Base-by-base conservation (phyloP, 2,113 vertebrate genomes). In the Nycticryphes semicollaris region DNA sequence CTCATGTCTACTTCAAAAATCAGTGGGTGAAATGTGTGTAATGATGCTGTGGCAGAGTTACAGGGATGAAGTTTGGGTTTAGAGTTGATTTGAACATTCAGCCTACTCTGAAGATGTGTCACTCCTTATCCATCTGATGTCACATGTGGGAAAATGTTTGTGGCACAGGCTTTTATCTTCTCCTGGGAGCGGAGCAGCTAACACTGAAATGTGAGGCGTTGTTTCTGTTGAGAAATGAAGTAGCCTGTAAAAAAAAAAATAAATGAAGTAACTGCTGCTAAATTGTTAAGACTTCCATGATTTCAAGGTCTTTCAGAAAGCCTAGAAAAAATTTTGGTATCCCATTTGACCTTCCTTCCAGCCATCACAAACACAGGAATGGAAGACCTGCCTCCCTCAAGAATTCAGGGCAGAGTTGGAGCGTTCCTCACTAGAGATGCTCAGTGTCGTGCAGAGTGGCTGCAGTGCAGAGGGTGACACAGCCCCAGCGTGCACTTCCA, bases 91-190 rank as follows among this genome's bases (percentile, higher is more conserved):
- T 8, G 23, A 47, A 27, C 6, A 50, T 54, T 76, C 20, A 9
- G n/a, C 28, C 37, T 7, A 0, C 45, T 56, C 82, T 30, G 27
- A 24, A 45, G 59, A 6, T 24, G 3, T 25, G 39, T 73, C 88
- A 14, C 62, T 72, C 33, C 81, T 76, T 2, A 68, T 67, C 81
- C 18, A 3, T 18, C 63, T 17, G 14, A 1, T 54, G 53, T 10
- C 57, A 16, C 5, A 1, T 0, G 0, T 8, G 22, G 63, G 41
- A 1, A 41, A 20, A 37, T 56, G 53, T 4, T 73, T 59, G 63
- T 80, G 81, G 12, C 73, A 45, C 0, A 4, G 56, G 41, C 59
- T 39, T 74, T 20, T 47, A 1, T 45, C 54, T 9, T 37, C 54
- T 41, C 24, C 33, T 6, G 15, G 64, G 25, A 88, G 39, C 59